Base-by-base conservation (phyloP, 2,113 vertebrate species). In the Apteryx mantelli region DNA sequence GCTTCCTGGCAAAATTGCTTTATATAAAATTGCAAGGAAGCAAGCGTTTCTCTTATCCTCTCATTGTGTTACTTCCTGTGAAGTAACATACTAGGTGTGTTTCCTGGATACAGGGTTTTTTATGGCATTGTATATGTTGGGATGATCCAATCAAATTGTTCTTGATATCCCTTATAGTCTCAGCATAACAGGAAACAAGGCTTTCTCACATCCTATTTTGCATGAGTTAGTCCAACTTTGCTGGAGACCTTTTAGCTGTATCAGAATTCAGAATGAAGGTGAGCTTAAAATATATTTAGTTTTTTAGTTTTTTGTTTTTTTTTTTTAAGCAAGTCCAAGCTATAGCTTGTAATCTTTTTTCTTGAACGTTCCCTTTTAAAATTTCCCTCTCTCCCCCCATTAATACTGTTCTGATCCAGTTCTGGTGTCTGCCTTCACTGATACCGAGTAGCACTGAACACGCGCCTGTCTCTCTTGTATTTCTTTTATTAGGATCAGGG, bases 251-350 rank as follows among this genome's bases (percentile, higher is more conserved):
- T 84, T 64, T 44, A 92, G 18, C n/a, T 85, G 34, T 58, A 2
- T 53, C 53, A 73, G 65, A 94, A 95, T 81, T 93, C 96, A 98
- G 52, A 69, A 98, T 98, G 98, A 98, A 98, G 98, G 98, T 98
- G 94, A 97, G 98, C 94, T 86, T 92, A 77, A 96, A 92, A 44
- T 79, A 36, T 53, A 36, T 87, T 32, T 93, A 17, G 26, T 38
- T 38, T 38, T 38, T 38, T 38, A 38, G 36, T 7, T 38, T 38
- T 38, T 38, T 38, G 7, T 61, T 56, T 61, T 56, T 83, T 86
- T 88, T 15, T 7, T 48, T 60, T 50, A 44, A 21, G 1, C 42
- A 42, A 5, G 30, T 86, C 89, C 83, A 90, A 36, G 42, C 6
- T 73, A 1, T 75, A 34, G 22, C 11, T 69, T 42, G 2, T 21